Conservation (phyloP, 2,113 vertebrate genomes). For the Silurus asotus region DNA sequence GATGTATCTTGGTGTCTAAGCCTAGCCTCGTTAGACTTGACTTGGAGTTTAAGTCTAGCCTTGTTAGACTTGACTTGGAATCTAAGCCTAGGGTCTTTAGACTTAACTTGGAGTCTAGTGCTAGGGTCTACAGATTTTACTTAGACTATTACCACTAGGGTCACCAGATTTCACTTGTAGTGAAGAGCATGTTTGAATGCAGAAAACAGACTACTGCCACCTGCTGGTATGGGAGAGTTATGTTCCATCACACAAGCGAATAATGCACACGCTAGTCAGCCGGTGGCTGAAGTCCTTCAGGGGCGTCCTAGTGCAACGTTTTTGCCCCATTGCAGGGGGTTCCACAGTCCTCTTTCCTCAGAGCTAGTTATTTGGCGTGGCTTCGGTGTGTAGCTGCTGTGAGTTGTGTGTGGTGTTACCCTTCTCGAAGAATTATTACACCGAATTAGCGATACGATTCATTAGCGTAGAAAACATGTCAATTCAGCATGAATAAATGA, state of each 20-base stretch:
- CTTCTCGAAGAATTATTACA: neutral
- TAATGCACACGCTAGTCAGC: too few species aligned
- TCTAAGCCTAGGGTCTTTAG: neutral
- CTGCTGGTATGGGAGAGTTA: too few species aligned
- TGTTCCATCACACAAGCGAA: too few species aligned
- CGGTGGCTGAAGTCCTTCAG: too few species aligned
- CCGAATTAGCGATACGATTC: neutral
- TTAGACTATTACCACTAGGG: neutral
- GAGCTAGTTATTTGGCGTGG: too few species aligned
- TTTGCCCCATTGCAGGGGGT: too few species aligned
- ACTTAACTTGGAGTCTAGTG: neutral
- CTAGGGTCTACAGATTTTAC: neutral
- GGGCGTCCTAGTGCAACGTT: too few species aligned
- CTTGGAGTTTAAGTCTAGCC: neutral
- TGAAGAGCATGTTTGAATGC: neutral
- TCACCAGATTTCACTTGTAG: neutral
- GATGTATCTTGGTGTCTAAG: neutral
- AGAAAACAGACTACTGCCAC: too few species aligned
- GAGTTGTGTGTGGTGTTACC: neutral
- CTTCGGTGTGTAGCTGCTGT: neutral
- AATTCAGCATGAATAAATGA: neutral
- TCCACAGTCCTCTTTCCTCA: too few species aligned
- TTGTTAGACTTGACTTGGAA: too few species aligned
- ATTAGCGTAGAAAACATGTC: neutral
- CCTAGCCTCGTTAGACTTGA: neutral